These are phyloP conservation scores for Oplegnathus fasciatus DNA, from an alignment of 2,113 vertebrate species.

Conservation along the genomic window DNA sequence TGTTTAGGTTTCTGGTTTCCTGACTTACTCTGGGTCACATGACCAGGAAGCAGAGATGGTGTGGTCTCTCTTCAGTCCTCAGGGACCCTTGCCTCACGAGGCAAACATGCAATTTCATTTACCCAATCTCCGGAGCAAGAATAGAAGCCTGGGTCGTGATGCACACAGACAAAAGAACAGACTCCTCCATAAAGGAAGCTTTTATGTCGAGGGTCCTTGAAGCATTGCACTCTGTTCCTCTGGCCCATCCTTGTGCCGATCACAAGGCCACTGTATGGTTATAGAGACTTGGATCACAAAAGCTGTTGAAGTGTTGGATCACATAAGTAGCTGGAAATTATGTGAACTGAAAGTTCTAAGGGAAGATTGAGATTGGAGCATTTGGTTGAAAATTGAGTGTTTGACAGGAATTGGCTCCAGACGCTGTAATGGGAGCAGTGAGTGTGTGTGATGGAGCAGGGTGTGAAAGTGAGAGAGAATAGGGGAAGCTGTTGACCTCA, in stretches of 20 bases:
- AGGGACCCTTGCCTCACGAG: conserved; percentile 72
- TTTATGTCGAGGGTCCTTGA: conserved; percentile 75
- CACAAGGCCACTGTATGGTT: conserved; percentile 46
- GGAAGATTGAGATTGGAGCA: conserved; percentile 34
- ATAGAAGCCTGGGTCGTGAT: conserved; percentile 71
- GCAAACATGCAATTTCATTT: conserved; percentile 77
- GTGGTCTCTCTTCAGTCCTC: conserved; percentile 64
- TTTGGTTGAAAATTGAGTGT: conserved; percentile 55
- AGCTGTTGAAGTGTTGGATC: conserved; percentile 23
- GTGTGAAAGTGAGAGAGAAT: conserved; percentile 83
- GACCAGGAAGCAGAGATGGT: conserved; percentile 75
- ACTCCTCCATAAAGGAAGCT: conserved; percentile 67
- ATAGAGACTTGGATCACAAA: conserved; percentile 36
- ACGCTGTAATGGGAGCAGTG: conserved; percentile 45
- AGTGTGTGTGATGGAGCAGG: conserved; percentile 39
- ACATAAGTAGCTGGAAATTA: conserved; percentile 39
- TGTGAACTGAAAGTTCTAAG: conserved; percentile 16
- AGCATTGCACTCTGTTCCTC: conserved; percentile 41
- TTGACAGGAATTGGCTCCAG: conserved; percentile 53
- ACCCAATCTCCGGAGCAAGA: conserved; percentile 73
- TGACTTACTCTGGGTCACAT: conserved; percentile 63
- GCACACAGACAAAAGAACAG: conserved; percentile 69
- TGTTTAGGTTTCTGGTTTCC: conserved; percentile 77
- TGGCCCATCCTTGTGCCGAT: conserved; percentile 43
- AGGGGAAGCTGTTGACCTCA: conserved; percentile 81